Conservation (phyloP, 2,113 vertebrate species). For the Platichthys stellatus region DNA sequence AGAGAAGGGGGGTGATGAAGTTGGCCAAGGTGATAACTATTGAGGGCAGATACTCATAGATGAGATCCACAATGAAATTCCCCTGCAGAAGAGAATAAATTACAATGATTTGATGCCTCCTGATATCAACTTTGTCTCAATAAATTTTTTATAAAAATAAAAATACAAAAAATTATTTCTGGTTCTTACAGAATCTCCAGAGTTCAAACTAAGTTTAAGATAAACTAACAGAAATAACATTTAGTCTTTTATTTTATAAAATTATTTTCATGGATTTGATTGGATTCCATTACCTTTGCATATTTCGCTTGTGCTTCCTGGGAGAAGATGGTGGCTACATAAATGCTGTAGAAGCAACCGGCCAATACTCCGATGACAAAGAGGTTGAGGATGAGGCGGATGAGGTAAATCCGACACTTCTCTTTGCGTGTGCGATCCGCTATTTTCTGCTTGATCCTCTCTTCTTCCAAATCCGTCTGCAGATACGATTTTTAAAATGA, state of each 20-base stretch:
- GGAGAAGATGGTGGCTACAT: conserved; percentile 89
- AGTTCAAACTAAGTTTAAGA: background rate
- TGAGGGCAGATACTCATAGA: conserved; percentile 92
- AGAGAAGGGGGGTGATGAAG: conserved; percentile 89
- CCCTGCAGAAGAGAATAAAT: conserved; percentile 37
- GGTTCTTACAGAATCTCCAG: background rate
- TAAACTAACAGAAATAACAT: background rate
- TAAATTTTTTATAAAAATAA: no score
- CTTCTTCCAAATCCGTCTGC: conserved; percentile 93
- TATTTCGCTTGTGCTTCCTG: conserved; percentile 75
- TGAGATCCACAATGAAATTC: conserved; percentile 82
- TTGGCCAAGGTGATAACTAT: conserved; percentile 95
- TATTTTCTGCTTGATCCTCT: conserved; percentile 89
- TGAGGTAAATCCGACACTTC: conserved; percentile 85
- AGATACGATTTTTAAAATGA: background rate
- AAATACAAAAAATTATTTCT: no score
- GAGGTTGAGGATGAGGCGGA: conserved; percentile 89
- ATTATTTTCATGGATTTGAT: background rate
- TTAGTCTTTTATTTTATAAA: background rate
- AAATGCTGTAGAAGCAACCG: conserved; percentile 92
- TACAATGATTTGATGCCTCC: background rate
- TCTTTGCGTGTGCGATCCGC: conserved; percentile 86
- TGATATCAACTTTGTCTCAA: background rate
- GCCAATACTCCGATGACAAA: conserved; percentile 86
- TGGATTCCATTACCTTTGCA: conserved; percentile 37